These are phyloP conservation scores for Florisuga fusca DNA, from an alignment of 2,797 vertebrate species.

Conservation along the genomic window DNA sequence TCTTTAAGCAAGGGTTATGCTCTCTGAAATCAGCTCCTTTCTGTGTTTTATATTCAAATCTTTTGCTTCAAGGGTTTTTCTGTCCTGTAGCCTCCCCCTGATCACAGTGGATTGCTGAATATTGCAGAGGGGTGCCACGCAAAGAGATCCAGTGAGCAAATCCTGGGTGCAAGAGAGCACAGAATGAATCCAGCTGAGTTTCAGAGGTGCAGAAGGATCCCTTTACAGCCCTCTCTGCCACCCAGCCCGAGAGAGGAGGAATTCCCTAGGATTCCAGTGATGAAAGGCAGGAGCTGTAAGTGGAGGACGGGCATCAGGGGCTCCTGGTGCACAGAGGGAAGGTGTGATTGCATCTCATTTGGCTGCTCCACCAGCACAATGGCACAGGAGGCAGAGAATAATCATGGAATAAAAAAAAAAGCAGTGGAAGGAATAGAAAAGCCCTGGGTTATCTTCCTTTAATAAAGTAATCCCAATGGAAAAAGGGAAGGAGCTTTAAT, in stretches of 20 bases:
- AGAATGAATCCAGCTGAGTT: background rate
- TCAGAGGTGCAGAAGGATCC: background rate
- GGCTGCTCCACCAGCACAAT: background rate
- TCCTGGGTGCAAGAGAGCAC: background rate
- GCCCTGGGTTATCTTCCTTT: background rate
- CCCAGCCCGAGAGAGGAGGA: background rate
- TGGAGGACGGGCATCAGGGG: background rate
- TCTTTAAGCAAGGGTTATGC: background rate
- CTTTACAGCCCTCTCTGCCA: background rate
- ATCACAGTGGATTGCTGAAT: background rate
- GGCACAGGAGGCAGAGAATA: background rate
- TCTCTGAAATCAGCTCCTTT: background rate
- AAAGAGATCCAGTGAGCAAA: background rate
- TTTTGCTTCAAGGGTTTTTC: background rate
- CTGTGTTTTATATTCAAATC: background rate
- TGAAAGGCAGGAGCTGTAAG: background rate
- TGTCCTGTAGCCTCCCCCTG: rapidly evolving
- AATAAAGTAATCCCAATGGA: background rate
- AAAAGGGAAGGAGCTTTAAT: background rate
- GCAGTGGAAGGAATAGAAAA: background rate
- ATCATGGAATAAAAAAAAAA: background rate
- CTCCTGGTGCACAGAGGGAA: background rate
- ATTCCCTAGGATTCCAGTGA: background rate
- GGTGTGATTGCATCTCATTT: background rate
- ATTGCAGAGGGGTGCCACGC: background rate